phyloP scores from a whole-genome alignment of 2,888 invertebrate genomes.

The Myathropa florea region DNA sequence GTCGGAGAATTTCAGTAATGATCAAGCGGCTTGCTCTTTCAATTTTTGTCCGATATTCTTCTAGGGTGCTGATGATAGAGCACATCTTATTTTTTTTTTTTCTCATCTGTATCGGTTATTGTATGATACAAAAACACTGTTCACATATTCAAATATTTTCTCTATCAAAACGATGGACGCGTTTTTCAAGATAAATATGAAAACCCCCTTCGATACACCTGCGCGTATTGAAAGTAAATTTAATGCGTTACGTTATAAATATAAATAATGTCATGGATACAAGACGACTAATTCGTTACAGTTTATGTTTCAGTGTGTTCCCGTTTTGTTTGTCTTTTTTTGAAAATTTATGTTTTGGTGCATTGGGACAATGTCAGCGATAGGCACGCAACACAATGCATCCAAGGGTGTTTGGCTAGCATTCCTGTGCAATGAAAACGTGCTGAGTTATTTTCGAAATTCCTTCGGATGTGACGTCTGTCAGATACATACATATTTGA shows the following conservation, averaged over 20 bases:
- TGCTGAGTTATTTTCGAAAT: slow-evolving; percentile 26
- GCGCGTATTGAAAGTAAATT: slow-evolving; percentile 53
- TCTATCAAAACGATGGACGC: slow-evolving; percentile 6
- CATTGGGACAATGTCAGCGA: slow-evolving; percentile 60
- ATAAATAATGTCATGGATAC: slow-evolving; percentile 30
- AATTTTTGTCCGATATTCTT: slow-evolving; percentile 26
- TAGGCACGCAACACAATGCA: slow-evolving; percentile 19
- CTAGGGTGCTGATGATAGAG: slow-evolving; percentile 1
- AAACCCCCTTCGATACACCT: slow-evolving; percentile 34
- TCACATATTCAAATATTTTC: slow-evolving; percentile 21
- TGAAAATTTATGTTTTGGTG: slow-evolving; percentile 37
- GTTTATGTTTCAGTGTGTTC: slow-evolving; percentile 28
- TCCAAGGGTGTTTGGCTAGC: slow-evolving; percentile 29
- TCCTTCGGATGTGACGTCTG: background rate
- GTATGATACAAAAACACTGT: background rate
- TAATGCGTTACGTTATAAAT: slow-evolving; percentile 53
- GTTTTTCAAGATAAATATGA: slow-evolving; percentile 7
- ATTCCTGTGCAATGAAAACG: slow-evolving; percentile 22
- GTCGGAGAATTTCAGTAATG: slow-evolving; percentile 44
- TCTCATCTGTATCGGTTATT: background rate
- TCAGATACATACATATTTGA: background rate
- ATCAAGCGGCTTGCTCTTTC: slow-evolving; percentile 37
- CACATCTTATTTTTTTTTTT: background rate
- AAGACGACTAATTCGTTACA: background rate
- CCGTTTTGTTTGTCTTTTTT: background rate